Evolutionary conservation across 2,113 vertebrate species (phyloP).

Genomic region (Spilogale gracilis): DNA sequence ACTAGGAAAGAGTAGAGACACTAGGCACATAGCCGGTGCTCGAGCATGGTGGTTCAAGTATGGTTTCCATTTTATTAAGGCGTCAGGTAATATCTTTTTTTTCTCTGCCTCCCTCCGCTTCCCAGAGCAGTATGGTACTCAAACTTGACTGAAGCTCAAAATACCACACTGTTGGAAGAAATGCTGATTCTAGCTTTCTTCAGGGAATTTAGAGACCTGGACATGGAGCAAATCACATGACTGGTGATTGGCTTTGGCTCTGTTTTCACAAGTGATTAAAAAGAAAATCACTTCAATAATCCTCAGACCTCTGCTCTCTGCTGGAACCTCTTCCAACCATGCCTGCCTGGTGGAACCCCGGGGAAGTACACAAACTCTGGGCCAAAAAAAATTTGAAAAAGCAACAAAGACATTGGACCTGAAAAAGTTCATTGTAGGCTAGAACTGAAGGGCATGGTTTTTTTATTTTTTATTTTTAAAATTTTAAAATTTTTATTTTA

Average conservation of each 20-base stretch:
- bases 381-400: conserved; percentile 78
- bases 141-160: conserved; percentile 21
- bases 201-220: conserved; percentile 63
- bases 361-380: conserved; percentile 18
- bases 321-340: conserved; percentile 68
- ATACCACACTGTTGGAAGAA: conserved; percentile 45
- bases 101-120: background rate
- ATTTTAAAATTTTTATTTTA: too few species aligned
- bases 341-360: conserved; percentile 32
- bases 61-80: conserved; percentile 3
- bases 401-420: conserved; percentile 66
- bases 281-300: conserved; percentile 80
- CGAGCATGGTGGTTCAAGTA: background rate
- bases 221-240: conserved; percentile 68
- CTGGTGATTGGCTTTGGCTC: conserved; percentile 75
- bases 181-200: conserved; percentile 68
- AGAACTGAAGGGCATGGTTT: conserved; percentile 66
- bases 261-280: conserved; percentile 82
- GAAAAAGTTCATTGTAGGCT: conserved; percentile 55
- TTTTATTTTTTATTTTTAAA: background rate
- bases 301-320: conserved; percentile 75
- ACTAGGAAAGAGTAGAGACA: background rate
- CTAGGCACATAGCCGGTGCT: background rate
- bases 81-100: background rate
- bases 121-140: conserved; percentile 1